Base-by-base conservation (phyloP, 1,140 invertebrate genomes). In the Drosophila repleta region DNA sequence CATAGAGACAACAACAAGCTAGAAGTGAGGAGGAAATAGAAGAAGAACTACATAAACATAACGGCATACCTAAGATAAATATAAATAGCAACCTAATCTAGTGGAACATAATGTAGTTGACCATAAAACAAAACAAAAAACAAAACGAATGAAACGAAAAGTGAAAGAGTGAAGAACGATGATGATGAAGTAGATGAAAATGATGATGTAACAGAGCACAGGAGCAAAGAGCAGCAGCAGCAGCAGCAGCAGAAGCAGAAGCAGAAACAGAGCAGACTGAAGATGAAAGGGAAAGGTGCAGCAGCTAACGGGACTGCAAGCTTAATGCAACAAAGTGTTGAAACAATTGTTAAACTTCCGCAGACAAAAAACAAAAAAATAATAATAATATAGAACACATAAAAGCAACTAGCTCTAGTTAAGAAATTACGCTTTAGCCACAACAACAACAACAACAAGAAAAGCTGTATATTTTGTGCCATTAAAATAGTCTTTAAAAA, bases 391-490 rank as follows among this genome's bases (percentile, higher is more conserved):
- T 15, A 45, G 7, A 13, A 21, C 13, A 20, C 4, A 48, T n/a
- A 48, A 48, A 48, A 46, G 32, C 24, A 21, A 41, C 39, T 49
- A 70, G 67, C 39, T 17, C 21, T 48, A 70, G 67, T 48, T 55
- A 49, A 70, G 48, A 52, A 52, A 32, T 13, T 65, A 57, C 51
- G 41, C 45, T 32, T 39, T 63, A 62, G 60, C 51, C 48, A 60
- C 37, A 89, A 67, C 61, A 57, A 56, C 18, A 53, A 65, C 10
- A 37, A 58, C 21, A 26, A 61, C n/a, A 63, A 67, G 35, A 63
- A 90, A 80, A 73, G 87, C 76, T 90, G 87, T 88, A 90, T 83
- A 90, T 87, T 83, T 90, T 82, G 87, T 90, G 87, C 87, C 87
- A 87, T 90, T 90, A 87, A 61, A 78, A 81, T 87, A 87, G 83